These are phyloP conservation scores for Siniperca knerii DNA, from an alignment of 2,113 vertebrate genomes.

Conservation along the genomic window DNA sequence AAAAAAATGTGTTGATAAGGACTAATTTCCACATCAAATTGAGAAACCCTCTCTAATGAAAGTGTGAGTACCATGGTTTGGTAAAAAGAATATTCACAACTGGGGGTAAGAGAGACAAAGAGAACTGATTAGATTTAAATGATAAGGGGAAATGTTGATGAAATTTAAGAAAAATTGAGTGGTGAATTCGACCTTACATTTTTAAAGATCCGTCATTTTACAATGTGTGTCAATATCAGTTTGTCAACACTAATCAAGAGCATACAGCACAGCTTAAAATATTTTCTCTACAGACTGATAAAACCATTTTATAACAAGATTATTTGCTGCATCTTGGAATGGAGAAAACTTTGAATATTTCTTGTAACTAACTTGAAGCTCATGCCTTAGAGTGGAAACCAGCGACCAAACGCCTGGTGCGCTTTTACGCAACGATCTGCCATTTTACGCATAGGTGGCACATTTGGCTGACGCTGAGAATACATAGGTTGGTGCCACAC, in stretches of 20 bases:
- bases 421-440: slow-evolving; percentile 58
- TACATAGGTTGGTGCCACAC: not conserved
- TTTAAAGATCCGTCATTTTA: not conserved
- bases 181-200: too few species aligned
- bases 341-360: too few species aligned
- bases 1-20: not conserved
- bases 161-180: too few species aligned
- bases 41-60: not conserved
- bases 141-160: too few species aligned
- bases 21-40: not conserved
- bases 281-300: not conserved
- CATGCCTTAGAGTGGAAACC: not conserved
- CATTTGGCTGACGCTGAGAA: not conserved
- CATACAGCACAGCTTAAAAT: not conserved
- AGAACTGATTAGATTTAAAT: not conserved
- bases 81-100: not conserved
- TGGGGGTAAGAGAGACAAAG: not conserved
- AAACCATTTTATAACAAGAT: not conserved
- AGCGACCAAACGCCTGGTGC: slow-evolving; percentile 29
- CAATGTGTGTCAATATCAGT: not conserved
- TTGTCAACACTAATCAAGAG: not conserved
- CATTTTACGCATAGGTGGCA: slow-evolving; percentile 52
- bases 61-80: not conserved
- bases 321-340: not conserved
- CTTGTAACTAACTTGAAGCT: not conserved